Evolutionary conservation across 2,888 invertebrate species (phyloP), one percentile per base, ranked within the genome.

Genomic region (Patella pellucida): DNA sequence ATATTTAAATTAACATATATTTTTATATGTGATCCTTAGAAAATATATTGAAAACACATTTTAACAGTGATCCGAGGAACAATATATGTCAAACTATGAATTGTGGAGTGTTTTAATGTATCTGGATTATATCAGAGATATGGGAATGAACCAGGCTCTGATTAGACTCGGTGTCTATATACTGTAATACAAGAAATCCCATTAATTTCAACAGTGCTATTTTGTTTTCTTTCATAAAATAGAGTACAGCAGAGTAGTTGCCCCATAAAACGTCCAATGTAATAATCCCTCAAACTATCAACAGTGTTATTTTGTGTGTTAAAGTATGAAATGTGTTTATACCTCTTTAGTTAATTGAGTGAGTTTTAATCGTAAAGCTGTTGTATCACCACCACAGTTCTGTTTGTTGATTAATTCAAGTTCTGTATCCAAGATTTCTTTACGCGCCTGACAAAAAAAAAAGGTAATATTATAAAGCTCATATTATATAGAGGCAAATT

Each of bases 371-470:
- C 95, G 94, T 71, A 97, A 92, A 82, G 95, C 96, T 0, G 95
- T 93, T 0, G 96, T 96, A 83, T 97, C 97, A 73, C 85, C 87
- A 0, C 97, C 97, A 88, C 95, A 95, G 91, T 94, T 96, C 87
- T 97, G 96, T 83, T 96, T 96, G 1, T 95, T 95, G 86, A 97
- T 96, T 81, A 97, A 92, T 89, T 98, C 97, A 87, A 97, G 91
- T 89, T 98, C 97, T 0, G 96, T 95, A 88, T 97, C 97, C 14
- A 97, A 92, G 72, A 97, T 94, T 87, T 97, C 97, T 86, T 95
- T 96, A 89, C 96, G 95, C 0, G 95, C 89, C 92, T 92, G n/a
- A 81, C 23, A 70, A 73, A 27, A 69, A 68, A 62, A 74, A n/a
- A 9, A 62, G 12, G 3, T 41, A 41, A 41, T 9, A 41, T 3